Conservation (phyloP, 2,888 invertebrate genomes). For the Cantharis flavilabris region DNA sequence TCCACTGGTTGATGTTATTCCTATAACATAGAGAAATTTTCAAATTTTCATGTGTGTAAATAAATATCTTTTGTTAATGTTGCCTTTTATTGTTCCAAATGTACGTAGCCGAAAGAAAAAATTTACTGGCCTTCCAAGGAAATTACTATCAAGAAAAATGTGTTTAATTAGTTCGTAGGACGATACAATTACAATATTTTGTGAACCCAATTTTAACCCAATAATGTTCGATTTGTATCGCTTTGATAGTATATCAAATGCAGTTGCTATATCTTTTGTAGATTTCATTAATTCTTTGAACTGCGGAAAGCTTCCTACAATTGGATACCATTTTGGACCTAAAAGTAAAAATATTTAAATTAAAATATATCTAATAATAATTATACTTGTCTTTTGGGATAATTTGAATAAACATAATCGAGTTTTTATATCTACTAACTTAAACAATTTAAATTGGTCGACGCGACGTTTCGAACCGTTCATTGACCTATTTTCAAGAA, state of each 20-base stretch:
- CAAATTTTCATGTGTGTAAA: too few species aligned
- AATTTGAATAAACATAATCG: too few species aligned
- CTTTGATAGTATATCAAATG: conserved; percentile 56
- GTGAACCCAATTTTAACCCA: conserved; percentile 62
- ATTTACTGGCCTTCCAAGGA: conserved; percentile 68
- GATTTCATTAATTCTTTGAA: conserved; percentile 48
- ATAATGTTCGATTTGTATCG: conserved; percentile 59
- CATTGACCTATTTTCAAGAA: too few species aligned
- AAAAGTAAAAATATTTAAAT: neutral
- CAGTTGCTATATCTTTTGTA: conserved; percentile 59
- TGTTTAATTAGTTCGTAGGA: conserved; percentile 59
- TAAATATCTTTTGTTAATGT: neutral
- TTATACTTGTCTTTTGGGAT: too few species aligned
- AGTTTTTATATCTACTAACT: too few species aligned
- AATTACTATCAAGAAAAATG: conserved; percentile 63
- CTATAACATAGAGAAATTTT: conserved; percentile 43
- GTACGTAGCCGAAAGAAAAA: conserved; percentile 67
- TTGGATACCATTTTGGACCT: conserved; percentile 58
- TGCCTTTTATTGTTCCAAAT: conserved; percentile 65
- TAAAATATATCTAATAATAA: too few species aligned
- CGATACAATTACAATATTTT: conserved; percentile 60
- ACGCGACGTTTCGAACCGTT: too few species aligned
- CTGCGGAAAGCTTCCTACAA: conserved; percentile 53
- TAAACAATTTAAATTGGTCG: too few species aligned
- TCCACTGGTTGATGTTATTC: conserved; percentile 64